Base-by-base conservation (phyloP, 2,113 vertebrate genomes). In the Toxotes chatareus region DNA sequence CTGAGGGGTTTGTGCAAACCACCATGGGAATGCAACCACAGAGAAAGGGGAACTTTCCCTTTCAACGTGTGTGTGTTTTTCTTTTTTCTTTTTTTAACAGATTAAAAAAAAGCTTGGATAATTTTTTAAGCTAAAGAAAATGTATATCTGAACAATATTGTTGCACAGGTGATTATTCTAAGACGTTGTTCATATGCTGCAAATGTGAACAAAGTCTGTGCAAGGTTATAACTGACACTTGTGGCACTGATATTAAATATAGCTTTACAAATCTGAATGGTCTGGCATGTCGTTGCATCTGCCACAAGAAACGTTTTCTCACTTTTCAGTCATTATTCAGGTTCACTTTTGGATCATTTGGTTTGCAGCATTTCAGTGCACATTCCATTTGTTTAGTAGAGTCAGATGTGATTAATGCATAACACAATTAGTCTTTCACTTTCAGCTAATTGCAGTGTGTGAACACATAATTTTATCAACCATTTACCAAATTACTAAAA, bases 11-110 rank as follows among this genome's bases (percentile, higher is more conserved):
- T 83, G 82, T 78, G 84, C 80, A 88, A 86, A 84, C 72, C 84
- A 55, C 84, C 88, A 86, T 84, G 83, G 90, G 86, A 92, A 89
- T 88, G 81, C 40, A 90, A 63, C 71, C 69, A 14, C 42, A 59
- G 78, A 76, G 44, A 51, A n/a, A 0, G 3, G 0, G 84, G 69
- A 76, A 89, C 66, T 81, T 82, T 81, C 49, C 44, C 57, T 73
- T 63, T 71, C 27, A 81, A 27, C 70, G 44, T 66, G 38, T 76
- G 32, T 80, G 38, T 84, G 13, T 17, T 27, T 32, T 44, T 47
- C 23, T 64, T 51, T 55, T 34, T 47, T 19, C 46, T 19, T 27
- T 27, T 46, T 69, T 40, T 7, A n/a, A 0, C 27, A 31, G 31
- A 27, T 27, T 27, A 44, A 59, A 61, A 36, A 60, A 40, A 68